phyloP scores from a whole-genome alignment of 1,140 invertebrate species.

The Episyrphus balteatus region DNA sequence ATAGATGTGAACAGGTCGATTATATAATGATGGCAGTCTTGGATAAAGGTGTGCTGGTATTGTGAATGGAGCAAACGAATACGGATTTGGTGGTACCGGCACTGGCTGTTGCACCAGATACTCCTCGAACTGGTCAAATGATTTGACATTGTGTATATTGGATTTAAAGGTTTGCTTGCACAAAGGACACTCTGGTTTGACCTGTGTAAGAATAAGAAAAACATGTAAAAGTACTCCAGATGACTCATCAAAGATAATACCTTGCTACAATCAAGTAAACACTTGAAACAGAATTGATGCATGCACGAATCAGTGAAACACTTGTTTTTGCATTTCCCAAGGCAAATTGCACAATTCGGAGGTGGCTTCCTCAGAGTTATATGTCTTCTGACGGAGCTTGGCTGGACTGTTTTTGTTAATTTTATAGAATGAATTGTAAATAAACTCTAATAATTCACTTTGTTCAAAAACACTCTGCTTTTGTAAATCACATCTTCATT shows the following conservation, averaged over 20 bases:
- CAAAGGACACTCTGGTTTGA: constrained; percentile 86
- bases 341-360: constrained; percentile 82
- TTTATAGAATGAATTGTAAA: too few relatives aligned
- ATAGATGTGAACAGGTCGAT: too few relatives aligned
- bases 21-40: too few relatives aligned
- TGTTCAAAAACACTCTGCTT: too few relatives aligned
- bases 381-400: too few relatives aligned
- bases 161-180: constrained; percentile 85
- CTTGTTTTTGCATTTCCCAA: constrained; percentile 74
- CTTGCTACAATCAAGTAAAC: constrained; percentile 88
- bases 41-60: not conserved
- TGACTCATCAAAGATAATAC: constrained; percentile 33
- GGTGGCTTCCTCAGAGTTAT: constrained; percentile 40
- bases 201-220: constrained; percentile 37
- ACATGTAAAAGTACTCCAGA: not conserved
- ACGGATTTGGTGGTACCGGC: too few relatives aligned
- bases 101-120: constrained; percentile 51
- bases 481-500: too few relatives aligned
- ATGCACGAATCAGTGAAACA: constrained; percentile 85
- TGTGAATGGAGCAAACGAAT: constrained; percentile 2
- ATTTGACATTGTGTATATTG: constrained; percentile 85
- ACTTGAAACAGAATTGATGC: constrained; percentile 89
- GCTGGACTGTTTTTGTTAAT: too few relatives aligned
- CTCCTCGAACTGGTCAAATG: constrained; percentile 77
- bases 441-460: too few relatives aligned